phyloP scores from a whole-genome alignment of 2,888 invertebrate genomes.

The Unio pictorum region DNA sequence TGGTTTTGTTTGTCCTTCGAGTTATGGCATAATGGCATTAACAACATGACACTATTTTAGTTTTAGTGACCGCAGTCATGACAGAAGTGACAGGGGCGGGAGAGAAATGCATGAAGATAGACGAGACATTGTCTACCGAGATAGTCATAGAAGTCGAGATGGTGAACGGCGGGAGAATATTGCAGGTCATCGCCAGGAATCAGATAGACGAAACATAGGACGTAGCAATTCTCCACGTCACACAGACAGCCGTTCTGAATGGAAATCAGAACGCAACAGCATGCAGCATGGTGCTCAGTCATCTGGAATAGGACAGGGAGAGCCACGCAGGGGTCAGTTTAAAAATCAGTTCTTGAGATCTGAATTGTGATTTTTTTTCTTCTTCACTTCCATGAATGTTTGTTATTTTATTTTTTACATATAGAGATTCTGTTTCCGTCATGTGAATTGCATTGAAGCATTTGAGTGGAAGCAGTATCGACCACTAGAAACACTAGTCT shows the following conservation, averaged over 20 bases:
- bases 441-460: no score
- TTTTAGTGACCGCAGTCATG: constrained; percentile 8
- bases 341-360: no score
- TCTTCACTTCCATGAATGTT: no score
- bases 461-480: no score
- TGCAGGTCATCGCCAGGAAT: constrained; percentile 10
- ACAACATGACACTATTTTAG: not conserved
- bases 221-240: constrained; percentile 10
- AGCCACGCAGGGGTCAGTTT: no score
- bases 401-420: no score
- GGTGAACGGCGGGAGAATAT: constrained; percentile 22
- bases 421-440: no score
- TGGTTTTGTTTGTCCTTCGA: no score
- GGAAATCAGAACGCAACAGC: constrained; percentile 33
- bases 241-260: constrained; percentile 28
- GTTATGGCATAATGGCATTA: not conserved
- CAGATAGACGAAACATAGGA: constrained; percentile 15
- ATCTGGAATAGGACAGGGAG: no score
- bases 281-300: constrained; percentile 1
- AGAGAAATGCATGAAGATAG: constrained; percentile 13
- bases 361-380: no score
- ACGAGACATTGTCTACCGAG: constrained; percentile 22
- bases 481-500: no score
- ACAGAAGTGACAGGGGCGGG: constrained; percentile 12
- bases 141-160: constrained; percentile 19